Conservation (phyloP, 1,140 invertebrate species). For the Eurytemora carolleeae region DNA sequence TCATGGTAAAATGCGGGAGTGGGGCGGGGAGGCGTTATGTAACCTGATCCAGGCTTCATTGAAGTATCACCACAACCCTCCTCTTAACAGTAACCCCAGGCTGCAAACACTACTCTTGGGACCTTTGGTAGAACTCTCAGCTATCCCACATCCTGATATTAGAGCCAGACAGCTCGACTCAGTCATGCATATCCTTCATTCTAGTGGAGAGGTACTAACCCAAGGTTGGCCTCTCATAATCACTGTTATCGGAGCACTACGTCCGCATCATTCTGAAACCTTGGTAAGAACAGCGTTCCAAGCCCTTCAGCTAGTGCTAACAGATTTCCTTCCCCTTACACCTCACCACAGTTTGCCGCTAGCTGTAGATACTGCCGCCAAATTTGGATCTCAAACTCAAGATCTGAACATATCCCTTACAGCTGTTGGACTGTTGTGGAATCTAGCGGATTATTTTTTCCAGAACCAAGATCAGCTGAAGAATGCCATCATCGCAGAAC, state of each 20-base stretch:
- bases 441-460: conserved; percentile 88
- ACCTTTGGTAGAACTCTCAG: conserved; percentile 70
- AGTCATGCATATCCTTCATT: conserved; percentile 74
- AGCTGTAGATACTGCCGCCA: conserved; percentile 79
- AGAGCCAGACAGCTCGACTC: conserved; percentile 85
- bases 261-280: conserved; percentile 21
- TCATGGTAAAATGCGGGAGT: conserved; percentile 80
- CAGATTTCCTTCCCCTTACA: conserved; percentile 76
- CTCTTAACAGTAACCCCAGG: conserved; percentile 53
- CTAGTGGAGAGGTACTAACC: conserved; percentile 65
- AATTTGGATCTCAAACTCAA: conserved; percentile 86
- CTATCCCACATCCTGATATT: conserved; percentile 73
- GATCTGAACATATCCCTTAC: conserved; percentile 97
- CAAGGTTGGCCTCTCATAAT: conserved; percentile 87
- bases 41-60: conserved; percentile 82
- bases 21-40: conserved; percentile 91
- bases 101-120: conserved; percentile 62
- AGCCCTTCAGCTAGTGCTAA: conserved; percentile 71
- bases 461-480: conserved; percentile 66
- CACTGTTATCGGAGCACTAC: conserved; percentile 79
- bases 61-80: conserved; percentile 59
- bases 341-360: conserved; percentile 64
- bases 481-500: conserved; percentile 39
- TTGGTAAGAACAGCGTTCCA: conserved; percentile 10
- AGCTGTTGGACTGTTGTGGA: conserved; percentile 92